Evolutionary conservation across 2,888 invertebrate species (phyloP), one percentile per base, ranked within the genome.

Genomic region (Nymphalis c-album): DNA sequence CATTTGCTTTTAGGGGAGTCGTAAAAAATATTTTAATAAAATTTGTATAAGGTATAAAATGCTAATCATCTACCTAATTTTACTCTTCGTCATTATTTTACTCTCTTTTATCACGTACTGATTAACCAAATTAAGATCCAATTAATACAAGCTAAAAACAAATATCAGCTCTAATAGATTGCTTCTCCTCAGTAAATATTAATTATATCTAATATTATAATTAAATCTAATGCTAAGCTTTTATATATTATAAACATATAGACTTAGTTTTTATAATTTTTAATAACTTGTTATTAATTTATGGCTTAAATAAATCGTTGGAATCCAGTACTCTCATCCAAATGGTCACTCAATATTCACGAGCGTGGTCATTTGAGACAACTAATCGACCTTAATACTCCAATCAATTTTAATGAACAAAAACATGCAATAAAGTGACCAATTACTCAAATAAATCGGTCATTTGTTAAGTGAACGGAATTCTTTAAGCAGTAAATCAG

Each of bases 401-500:
- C 67, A 69, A 71, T 71, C 67, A 64, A 69, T 59, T 71, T 69
- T 71, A 69, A 71, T 69, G 67, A 71, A 71, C 71, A 64, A 69
- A 69, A 69, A 71, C 67, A 69, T 69, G 63, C 71, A 71, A 71
- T 71, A 71, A 67, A 68, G 48, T 63, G 64, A 63, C 60, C 71
- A 71, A 71, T 69, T 71, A 71, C 69, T 71, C 67, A 60, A 64
- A 71, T 64, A 68, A 68, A 64, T 64, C 60, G 60, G n/a, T 20
- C 40, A 22, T 68, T 57, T 35, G 22, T 35, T 45, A 64, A 58
- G 40, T 10, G 35, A 47, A 40, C 13, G 40, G 40, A 58, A 58
- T 64, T 50, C 58, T 31, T 58, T 50, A 22, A 31, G 35, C 35
- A 57, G 57, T 46, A 67, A 67, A 67, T 68, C 67, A 55, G 60